Evolutionary conservation across 2,888 invertebrate species (phyloP), one percentile per base, ranked within the genome.

Genomic region (Acanthosepion pharaonis): DNA sequence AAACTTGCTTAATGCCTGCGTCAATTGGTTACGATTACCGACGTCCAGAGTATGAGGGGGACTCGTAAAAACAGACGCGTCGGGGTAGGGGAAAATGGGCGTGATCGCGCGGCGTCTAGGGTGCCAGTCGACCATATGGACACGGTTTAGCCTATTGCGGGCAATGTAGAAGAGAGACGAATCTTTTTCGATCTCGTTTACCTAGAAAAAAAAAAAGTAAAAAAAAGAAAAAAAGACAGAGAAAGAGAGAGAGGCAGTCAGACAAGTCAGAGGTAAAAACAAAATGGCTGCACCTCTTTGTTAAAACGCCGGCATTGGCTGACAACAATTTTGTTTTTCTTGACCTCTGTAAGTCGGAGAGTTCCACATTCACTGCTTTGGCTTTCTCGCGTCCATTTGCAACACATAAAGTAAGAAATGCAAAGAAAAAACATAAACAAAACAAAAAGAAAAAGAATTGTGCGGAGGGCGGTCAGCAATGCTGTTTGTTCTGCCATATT

Each of bases 1-100:
- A 78, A 78, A 78, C 78, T 78, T 78, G 78, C 78, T 78, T 78
- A 78, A 78, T 78, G 78, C n/a, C n/a, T n/a, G n/a, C 78, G 78
- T n/a, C 78, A 78, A 78, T 78, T 78, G 78, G 78, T 78, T 78
- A n/a, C 78, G 78, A 78, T 78, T 78, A 78, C 78, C n/a, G 78
- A 78, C 78, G n/a, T 78, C 15, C 78, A n/a, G 78, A 78, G n/a
- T 78, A 78, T n/a, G n/a, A 78, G 78, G n/a, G 78, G n/a, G 78
- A 78, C 78, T 78, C 78, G 78, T 78, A 78, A 78, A 78, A 78
- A n/a, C 78, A n/a, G 78, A 78, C 11, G 33, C 33, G 78, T 78
- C 78, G n/a, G 78, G 78, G n/a, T 0, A n/a, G 78, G n/a, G 78
- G 15, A 78, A 78, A 78, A n/a, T n/a, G 28, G 78, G n/a, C n/a